A percentile compares a stretch with the other conserved stretches of the same genome.
phyloP scores from a whole-genome alignment of 2,797 vertebrate genomes.

The Diplodus puntazzo region DNA sequence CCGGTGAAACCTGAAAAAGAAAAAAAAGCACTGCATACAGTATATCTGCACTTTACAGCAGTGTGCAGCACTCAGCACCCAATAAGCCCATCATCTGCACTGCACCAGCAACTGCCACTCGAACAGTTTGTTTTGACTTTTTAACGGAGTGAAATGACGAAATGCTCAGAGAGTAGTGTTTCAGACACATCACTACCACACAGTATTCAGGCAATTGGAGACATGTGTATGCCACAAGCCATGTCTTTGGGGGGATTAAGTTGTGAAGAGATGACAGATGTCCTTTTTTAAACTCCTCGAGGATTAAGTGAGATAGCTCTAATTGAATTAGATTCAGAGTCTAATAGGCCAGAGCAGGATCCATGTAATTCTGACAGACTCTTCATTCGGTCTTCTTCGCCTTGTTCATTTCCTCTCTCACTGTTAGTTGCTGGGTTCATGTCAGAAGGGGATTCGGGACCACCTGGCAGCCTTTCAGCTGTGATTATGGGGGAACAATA shows the following conservation, averaged over 20 bases:
- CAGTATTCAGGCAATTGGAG: conserved; percentile 40
- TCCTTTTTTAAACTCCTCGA: conserved; percentile 48
- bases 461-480: conserved; percentile 66
- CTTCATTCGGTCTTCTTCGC: conserved; percentile 9
- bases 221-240: conserved; percentile 28
- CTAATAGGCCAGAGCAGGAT: conserved; percentile 35
- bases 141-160: conserved; percentile 15
- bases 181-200: conserved; percentile 18
- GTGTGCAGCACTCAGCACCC: conserved; percentile 17
- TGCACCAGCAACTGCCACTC: conserved; percentile 9
- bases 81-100: conserved; percentile 16
- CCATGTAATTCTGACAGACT: conserved; percentile 41
- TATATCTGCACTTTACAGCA: conserved; percentile 8
- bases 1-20: conserved; percentile 23
- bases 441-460: conserved; percentile 47
- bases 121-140: conserved; percentile 47
- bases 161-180: conserved; percentile 32
- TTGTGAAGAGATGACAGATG: conserved; percentile 63
- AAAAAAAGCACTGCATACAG: conserved; percentile 18
- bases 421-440: conserved; percentile 37
- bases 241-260: conserved; percentile 55
- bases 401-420: conserved; percentile 27
- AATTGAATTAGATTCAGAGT: conserved; percentile 56
- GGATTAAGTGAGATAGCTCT: conserved; percentile 59
- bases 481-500: conserved; percentile 62